A percentile compares a stretch with the other conserved stretches of the same genome.
Evolutionary conservation across 2,113 vertebrate genomes (phyloP).

Genomic region (Ondatra zibethicus): DNA sequence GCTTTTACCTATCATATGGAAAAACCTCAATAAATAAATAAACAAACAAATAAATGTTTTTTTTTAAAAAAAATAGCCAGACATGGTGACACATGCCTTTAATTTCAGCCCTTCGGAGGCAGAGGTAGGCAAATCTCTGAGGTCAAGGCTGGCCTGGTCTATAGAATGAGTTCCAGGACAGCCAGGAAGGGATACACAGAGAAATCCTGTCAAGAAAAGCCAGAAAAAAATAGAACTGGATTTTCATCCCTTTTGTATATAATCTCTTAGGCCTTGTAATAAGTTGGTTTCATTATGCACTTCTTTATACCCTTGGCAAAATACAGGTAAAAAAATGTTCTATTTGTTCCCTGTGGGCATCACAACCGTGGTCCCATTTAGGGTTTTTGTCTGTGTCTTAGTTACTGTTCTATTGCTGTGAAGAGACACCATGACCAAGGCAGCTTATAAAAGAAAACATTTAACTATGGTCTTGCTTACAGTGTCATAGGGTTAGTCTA

Average conservation of each 20-base stretch:
- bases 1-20: neutral
- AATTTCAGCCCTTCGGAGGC: neutral
- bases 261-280: neutral
- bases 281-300: neutral
- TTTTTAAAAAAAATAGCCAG: neutral
- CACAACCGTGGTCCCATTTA: neutral
- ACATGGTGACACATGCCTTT: neutral
- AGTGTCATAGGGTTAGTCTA: neutral
- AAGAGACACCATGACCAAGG: neutral
- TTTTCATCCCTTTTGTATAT: neutral
- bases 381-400: neutral
- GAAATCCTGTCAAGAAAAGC: neutral
- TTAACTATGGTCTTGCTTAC: neutral
- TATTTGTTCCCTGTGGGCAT: neutral
- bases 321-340: neutral
- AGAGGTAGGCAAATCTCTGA: neutral
- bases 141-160: neutral
- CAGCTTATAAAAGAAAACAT: neutral
- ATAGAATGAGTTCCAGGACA: neutral
- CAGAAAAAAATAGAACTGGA: neutral
- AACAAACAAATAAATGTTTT: neutral
- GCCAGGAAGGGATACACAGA: neutral
- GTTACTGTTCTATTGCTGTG: neutral
- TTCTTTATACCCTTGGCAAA: neutral
- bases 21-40: neutral